Base-by-base conservation (phyloP, 2,113 vertebrate species). In the Gambusia affinis region DNA sequence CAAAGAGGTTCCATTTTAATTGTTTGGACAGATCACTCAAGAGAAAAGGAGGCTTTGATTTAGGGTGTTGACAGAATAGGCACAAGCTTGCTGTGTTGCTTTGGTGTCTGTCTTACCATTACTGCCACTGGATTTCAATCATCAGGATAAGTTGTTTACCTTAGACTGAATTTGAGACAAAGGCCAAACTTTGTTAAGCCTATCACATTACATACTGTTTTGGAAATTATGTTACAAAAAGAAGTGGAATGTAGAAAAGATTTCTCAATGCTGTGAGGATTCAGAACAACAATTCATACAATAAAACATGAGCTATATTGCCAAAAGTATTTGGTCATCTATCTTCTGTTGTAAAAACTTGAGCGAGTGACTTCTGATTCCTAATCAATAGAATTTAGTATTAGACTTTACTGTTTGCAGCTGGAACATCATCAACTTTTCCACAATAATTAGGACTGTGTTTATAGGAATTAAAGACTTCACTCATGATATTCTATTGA, bases 21-120 rank as follows among this genome's bases (percentile, higher is more conserved):
- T 94, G 93, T 94, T 94, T 94, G 88, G 91, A 91, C 91, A 92
- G 90, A 93, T 94, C 90, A 92, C 91, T 94, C 93, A 83, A 60
- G 91, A 90, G 91, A 89, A 86, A 83, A 67, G 37, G 80, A 28
- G 17, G 85, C 88, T 93, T 93, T 92, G 92, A 94, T 93, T 92
- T 80, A 70, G 80, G 86, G 76, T 91, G 89, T 92, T 95, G 93
- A 94, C 92, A 94, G 94, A 95, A 95, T 91, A 89, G 87, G 88
- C 91, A 91, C 93, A 93, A 91, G 80, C 84, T 81, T 65, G 79
- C 84, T 81, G 87, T 70, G 78, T 60, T 61, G 84, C 88, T 88
- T 83, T 73, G 86, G 86, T 78, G 85, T 72, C 86, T 86, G 76
- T 75, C 75, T 85, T 72, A 78, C 81, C 70, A 28, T 72, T 78